Conservation (phyloP, 2,797 vertebrate species). For the Tapera naevia region DNA sequence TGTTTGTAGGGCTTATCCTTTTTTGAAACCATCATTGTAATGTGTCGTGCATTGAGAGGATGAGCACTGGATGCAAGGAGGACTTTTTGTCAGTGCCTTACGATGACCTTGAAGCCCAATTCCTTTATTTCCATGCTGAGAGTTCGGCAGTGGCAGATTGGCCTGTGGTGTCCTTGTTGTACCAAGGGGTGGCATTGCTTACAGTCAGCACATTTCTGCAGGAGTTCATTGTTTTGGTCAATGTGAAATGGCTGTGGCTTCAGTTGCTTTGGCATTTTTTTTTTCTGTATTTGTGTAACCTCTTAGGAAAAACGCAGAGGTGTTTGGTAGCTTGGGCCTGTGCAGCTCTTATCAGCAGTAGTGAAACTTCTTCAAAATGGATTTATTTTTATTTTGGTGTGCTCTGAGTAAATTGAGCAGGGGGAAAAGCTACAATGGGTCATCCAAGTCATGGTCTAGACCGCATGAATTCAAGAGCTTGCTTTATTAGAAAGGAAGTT, state of each 20-base stretch:
- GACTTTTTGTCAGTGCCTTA: slow-evolving; percentile 73
- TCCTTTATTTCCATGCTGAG: slow-evolving; percentile 15
- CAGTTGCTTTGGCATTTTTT: background rate
- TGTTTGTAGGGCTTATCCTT: background rate
- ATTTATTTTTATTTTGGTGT: background rate
- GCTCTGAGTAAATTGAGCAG: background rate
- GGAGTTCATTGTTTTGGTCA: background rate
- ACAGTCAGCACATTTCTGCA: background rate
- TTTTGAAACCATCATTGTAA: background rate
- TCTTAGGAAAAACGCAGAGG: background rate
- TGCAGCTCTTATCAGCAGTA: slow-evolving; percentile 6
- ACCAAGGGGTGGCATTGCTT: background rate
- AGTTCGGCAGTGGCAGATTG: background rate
- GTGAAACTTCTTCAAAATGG: background rate
- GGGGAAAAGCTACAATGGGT: background rate
- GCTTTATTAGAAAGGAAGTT: background rate
- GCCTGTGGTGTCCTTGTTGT: background rate
- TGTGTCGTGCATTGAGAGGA: background rate
- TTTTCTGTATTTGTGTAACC: background rate
- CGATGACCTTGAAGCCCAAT: slow-evolving; percentile 48
- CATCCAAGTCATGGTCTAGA: background rate
- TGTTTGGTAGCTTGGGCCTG: background rate
- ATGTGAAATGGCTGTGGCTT: background rate
- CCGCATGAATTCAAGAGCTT: background rate
- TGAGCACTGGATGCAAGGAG: background rate